A percentile compares a stretch with the other conserved stretches of the same genome.
Evolutionary conservation across 2,797 vertebrate species (phyloP).

Genomic region (Macroramphosus scolopax): DNA sequence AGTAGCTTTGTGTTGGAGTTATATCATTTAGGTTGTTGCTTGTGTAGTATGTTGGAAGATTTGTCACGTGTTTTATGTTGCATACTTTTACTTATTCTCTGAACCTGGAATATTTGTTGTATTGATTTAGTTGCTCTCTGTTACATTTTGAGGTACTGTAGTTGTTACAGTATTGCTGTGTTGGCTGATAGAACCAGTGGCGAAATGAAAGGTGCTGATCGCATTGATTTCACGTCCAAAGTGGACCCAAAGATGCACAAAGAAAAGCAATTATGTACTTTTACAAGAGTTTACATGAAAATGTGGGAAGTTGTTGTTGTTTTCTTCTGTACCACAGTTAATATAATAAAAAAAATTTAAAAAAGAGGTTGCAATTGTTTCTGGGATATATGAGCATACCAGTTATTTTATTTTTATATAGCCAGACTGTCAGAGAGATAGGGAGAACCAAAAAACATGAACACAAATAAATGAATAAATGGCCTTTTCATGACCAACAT

Average conservation of each 20-base stretch:
- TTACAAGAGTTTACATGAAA: constrained; percentile 36
- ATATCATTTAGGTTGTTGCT: constrained; percentile 24
- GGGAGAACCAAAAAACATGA: no score
- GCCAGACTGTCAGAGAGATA: no score
- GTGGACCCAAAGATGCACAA: constrained; percentile 36
- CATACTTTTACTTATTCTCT: constrained; percentile 27
- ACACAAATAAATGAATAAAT: no score
- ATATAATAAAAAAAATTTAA: constrained; percentile 51
- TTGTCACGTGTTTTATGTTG: constrained; percentile 16
- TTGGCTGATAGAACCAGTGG: constrained; percentile 24
- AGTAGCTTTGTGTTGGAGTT: constrained; percentile 34
- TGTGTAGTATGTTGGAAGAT: constrained; percentile 20
- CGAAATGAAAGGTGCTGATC: constrained; percentile 46
- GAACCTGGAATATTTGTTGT: constrained; percentile 15
- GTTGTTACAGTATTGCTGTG: constrained; percentile 40
- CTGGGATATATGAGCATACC: no score
- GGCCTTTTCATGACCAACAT: no score
- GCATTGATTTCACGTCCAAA: constrained; percentile 18
- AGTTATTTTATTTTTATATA: no score
- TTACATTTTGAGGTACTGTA: constrained; percentile 41
- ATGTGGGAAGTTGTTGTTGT: constrained; percentile 34
- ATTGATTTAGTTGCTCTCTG: constrained; percentile 26
- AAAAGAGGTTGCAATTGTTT: no score
- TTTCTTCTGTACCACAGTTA: constrained; percentile 49
- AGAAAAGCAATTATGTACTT: constrained; percentile 27